phyloP scores from a whole-genome alignment of 2,888 invertebrate species.

The Xestia c-nigrum region DNA sequence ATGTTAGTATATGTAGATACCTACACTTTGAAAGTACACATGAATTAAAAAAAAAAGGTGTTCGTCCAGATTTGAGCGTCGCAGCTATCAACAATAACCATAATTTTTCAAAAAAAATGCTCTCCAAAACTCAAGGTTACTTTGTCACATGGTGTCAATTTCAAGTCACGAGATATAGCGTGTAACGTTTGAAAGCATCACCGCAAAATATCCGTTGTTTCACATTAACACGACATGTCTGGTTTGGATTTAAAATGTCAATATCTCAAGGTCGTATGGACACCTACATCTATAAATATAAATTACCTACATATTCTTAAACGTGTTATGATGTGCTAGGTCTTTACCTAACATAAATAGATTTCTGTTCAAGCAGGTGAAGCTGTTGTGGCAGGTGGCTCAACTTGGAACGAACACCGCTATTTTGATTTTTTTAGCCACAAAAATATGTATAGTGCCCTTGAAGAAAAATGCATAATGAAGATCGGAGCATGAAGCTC shows the following conservation, averaged over 20 bases:
- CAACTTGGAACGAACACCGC: too few relatives aligned
- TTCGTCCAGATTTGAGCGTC: not conserved
- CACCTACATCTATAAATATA: not conserved
- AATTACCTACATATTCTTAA: not conserved
- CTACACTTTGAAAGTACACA: not conserved
- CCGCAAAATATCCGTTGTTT: constrained; percentile 22
- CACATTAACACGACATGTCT: constrained; percentile 19
- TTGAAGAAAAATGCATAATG: too few relatives aligned
- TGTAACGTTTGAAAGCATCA: constrained; percentile 29
- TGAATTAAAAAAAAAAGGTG: too few relatives aligned
- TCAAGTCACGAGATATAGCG: constrained; percentile 52
- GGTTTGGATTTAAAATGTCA: constrained; percentile 30
- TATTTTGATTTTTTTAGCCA: too few relatives aligned
- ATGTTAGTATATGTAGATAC: too few relatives aligned
- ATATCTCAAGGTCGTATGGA: constrained; percentile 16
- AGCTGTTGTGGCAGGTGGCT: too few relatives aligned
- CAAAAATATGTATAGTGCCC: too few relatives aligned
- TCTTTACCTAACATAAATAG: not conserved
- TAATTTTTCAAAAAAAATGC: not conserved
- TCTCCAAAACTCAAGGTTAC: constrained; percentile 19
- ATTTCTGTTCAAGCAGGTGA: too few relatives aligned
- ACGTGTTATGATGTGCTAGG: not conserved
- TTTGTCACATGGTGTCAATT: constrained; percentile 21
- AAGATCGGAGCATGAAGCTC: too few relatives aligned
- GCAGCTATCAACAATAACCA: not conserved